Percentiles rank a stretch among this genome's conserved stretches.
Conservation (phyloP, 2,888 invertebrate species). For the Eristalis pertinax region DNA sequence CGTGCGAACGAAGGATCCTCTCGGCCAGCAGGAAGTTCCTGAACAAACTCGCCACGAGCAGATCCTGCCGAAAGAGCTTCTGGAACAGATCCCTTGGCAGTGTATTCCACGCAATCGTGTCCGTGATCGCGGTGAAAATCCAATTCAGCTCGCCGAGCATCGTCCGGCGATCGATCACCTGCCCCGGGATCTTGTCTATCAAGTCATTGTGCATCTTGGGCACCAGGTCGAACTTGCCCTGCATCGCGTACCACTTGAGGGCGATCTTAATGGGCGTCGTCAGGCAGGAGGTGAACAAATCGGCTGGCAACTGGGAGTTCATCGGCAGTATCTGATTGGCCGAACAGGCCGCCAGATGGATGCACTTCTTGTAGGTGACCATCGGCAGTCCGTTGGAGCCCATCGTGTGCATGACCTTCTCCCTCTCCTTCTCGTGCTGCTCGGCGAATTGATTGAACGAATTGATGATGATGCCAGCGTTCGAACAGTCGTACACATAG, state of each 20-base stretch:
- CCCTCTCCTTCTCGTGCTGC: slow-evolving; percentile 93
- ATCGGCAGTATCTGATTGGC: slow-evolving; percentile 96
- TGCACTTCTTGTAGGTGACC: slow-evolving; percentile 91
- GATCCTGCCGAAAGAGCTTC: slow-evolving; percentile 97
- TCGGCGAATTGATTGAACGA: slow-evolving; percentile 94
- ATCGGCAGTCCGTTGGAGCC: slow-evolving; percentile 76
- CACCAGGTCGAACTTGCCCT: slow-evolving; percentile 89
- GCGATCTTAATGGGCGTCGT: slow-evolving; percentile 99
- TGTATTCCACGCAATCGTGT: slow-evolving; percentile 99
- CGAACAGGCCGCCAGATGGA: slow-evolving; percentile 97
- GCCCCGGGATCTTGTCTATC: slow-evolving; percentile 98
- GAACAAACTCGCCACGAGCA: slow-evolving; percentile 98
- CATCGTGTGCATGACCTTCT: slow-evolving; percentile 80
- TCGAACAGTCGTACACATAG: slow-evolving; percentile 99
- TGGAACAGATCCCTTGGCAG: slow-evolving; percentile 97
- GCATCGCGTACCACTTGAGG: slow-evolving; percentile 95
- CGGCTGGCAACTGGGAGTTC: slow-evolving; percentile 98
- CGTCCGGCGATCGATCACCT: slow-evolving; percentile 95
- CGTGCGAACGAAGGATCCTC: slow-evolving; percentile 96
- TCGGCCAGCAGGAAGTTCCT: slow-evolving; percentile 98
- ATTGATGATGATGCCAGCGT: slow-evolving; percentile 97
- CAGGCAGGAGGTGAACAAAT: slow-evolving; percentile 97
- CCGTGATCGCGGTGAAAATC: slow-evolving; percentile 99
- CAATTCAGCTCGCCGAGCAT: slow-evolving; percentile 99
- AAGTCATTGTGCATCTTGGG: slow-evolving; percentile 91